Base-by-base conservation (phyloP, 2,113 vertebrate genomes). In the Dasypus novemcinctus region DNA sequence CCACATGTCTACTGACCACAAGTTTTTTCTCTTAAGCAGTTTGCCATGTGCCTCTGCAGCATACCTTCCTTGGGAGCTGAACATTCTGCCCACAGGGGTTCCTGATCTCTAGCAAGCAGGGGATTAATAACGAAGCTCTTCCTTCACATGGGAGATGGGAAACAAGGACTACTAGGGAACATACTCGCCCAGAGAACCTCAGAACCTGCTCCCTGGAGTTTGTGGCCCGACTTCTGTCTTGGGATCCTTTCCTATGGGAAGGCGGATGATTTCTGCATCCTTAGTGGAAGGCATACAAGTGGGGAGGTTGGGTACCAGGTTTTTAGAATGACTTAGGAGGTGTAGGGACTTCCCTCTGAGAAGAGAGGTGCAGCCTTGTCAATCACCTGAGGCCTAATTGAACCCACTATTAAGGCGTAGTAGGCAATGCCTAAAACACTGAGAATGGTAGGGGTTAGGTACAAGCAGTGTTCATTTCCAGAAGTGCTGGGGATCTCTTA, bases 61-160 rank as follows among this genome's bases (percentile, higher is more conserved):
- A 83, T 96, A 95, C 41, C 92, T 95, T 92, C 90, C 64, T 92
- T 95, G 96, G 96, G 92, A 97, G 91, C 96, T 94, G 97, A 95
- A 38, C 69, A 86, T 91, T 92, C 84, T 83, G 75, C 81, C 94
- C 79, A 66, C 54, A 96, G 88, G 71, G 82, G 81, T 90, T 96
- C 96, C 95, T 96, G 87, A 85, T 82, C 43, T 75, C 72, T 96
- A 97, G 93, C 91, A 90, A 96, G 78, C 96, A 92, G 87, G 96
- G 83, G 36, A 69, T 88, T 94, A 96, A 93, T 97, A 93, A 94
- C 91, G 88, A 93, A 80, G 91, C 92, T 82, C 84, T 87, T 93
- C 88, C 82, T 92, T 94, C 86, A 82, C 27, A 36, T 76, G 76
- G 69, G 69, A 96, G 78, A 86, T 96, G 69, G 92, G 76, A 81